These are phyloP conservation scores for Tridacna crocea DNA, from an alignment of 2,888 invertebrate genomes.

Conservation along the genomic window DNA sequence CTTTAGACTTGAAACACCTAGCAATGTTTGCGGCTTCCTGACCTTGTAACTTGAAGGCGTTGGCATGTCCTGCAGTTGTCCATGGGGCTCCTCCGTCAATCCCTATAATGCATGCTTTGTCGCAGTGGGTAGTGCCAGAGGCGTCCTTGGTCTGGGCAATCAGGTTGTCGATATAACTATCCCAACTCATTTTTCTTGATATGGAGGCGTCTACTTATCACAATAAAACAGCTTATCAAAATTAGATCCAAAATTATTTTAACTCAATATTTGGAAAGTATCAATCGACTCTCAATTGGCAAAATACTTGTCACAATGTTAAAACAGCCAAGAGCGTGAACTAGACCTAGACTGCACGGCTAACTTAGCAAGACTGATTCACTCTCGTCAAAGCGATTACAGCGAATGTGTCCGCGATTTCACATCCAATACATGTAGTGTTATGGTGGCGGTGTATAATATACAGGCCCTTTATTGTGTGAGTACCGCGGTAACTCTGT, in stretches of 20 bases:
- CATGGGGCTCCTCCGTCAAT: slow-evolving; percentile 66
- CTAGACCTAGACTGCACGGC: not conserved
- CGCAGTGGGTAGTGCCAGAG: slow-evolving; percentile 51
- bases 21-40: slow-evolving; percentile 62
- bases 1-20: slow-evolving; percentile 60
- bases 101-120: slow-evolving; percentile 71
- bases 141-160: slow-evolving; percentile 62
- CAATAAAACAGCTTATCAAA: not conserved
- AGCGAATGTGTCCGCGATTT: slow-evolving; percentile 1
- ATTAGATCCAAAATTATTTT: not conserved
- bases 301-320: not conserved
- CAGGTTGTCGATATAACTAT: slow-evolving; percentile 73
- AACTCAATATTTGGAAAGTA: not conserved
- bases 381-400: not conserved
- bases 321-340: no score
- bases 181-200: slow-evolving; percentile 66
- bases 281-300: not conserved
- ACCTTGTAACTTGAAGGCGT: slow-evolving; percentile 42
- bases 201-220: not conserved
- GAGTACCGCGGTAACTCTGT: not conserved
- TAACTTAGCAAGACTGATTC: slow-evolving; percentile 10
- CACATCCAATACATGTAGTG: not conserved
- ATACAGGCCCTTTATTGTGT: not conserved
- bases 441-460: not conserved
- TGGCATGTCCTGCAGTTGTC: slow-evolving; percentile 52